These are phyloP conservation scores for Pachyseris speciosa DNA, from an alignment of 64 coral and sea anemone species.

Conservation along the genomic window DNA sequence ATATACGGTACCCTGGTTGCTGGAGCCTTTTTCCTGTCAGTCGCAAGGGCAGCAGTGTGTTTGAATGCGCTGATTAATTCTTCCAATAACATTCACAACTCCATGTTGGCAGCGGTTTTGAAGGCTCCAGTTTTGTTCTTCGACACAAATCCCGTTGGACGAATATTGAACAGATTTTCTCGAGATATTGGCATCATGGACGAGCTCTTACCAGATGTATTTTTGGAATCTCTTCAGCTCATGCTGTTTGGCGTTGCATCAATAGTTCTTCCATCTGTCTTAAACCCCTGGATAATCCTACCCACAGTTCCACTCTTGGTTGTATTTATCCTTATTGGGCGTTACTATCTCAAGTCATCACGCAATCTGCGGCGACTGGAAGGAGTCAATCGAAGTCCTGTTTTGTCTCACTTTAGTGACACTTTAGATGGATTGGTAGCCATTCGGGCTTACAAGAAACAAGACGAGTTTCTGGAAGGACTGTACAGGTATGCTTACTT, in stretches of 20 bases:
- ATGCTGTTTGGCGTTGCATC: slow-evolving; percentile 38
- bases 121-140: too few relatives aligned
- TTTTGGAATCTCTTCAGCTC: slow-evolving; percentile 29
- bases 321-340: too few relatives aligned
- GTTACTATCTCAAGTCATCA: too few relatives aligned
- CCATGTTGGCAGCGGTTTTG: slow-evolving; percentile 35
- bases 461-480: slow-evolving; percentile 45
- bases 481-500: slow-evolving; percentile 52
- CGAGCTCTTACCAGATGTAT: slow-evolving; percentile 51
- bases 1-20: slow-evolving; percentile 25
- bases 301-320: too few relatives aligned
- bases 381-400: slow-evolving; percentile 63
- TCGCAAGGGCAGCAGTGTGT: slow-evolving; percentile 16
- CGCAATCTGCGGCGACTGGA: too few relatives aligned
- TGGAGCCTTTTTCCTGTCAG: slow-evolving; percentile 16
- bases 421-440: slow-evolving; percentile 65
- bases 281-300: too few relatives aligned
- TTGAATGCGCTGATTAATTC: slow-evolving; percentile 12
- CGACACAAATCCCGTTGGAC: too few relatives aligned
- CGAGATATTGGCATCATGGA: slow-evolving; percentile 58
- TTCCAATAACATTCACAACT: slow-evolving; percentile 20
- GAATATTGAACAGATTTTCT: slow-evolving; percentile 58
- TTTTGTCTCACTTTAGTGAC: too few relatives aligned
- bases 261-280: slow-evolving; percentile 34
- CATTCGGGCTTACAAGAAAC: slow-evolving; percentile 42